These are phyloP conservation scores for Lasioglossum baleicum DNA, from an alignment of 1,140 invertebrate species.

Conservation along the genomic window DNA sequence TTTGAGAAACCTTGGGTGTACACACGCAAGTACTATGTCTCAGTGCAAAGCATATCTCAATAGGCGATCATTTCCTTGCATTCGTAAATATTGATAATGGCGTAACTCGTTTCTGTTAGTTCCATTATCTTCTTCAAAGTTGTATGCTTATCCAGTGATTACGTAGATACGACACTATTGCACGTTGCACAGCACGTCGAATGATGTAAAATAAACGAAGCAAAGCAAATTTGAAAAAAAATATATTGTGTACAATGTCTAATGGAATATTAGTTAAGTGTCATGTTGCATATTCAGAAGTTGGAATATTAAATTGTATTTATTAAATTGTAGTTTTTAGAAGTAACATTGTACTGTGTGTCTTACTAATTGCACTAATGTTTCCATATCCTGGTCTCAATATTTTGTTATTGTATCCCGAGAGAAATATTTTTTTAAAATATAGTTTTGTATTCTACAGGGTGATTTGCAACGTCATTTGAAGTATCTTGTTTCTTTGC, in stretches of 20 bases:
- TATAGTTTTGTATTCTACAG: too few species aligned
- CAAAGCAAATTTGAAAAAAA: neutral
- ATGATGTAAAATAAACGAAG: neutral
- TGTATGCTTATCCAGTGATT: neutral
- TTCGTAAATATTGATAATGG: neutral
- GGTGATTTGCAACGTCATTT: too few species aligned
- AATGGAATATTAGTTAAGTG: too few species aligned
- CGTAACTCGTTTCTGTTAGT: neutral
- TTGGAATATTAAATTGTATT: too few species aligned
- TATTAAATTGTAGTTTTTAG: too few species aligned
- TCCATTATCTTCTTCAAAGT: neutral
- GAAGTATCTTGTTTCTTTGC: too few species aligned
- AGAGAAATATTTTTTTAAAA: too few species aligned
- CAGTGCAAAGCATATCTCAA: neutral
- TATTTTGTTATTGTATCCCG: too few species aligned
- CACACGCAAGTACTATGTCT: neutral
- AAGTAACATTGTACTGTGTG: too few species aligned
- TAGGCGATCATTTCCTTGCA: neutral
- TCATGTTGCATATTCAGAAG: too few species aligned
- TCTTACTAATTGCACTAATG: too few species aligned
- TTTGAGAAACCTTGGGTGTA: neutral
- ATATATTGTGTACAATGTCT: neutral
- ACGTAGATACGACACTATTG: neutral
- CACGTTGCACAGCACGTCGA: neutral
- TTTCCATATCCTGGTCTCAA: too few species aligned